phyloP scores from a whole-genome alignment of 2,113 vertebrate species.

The Machaerirhynchus nigripectus region DNA sequence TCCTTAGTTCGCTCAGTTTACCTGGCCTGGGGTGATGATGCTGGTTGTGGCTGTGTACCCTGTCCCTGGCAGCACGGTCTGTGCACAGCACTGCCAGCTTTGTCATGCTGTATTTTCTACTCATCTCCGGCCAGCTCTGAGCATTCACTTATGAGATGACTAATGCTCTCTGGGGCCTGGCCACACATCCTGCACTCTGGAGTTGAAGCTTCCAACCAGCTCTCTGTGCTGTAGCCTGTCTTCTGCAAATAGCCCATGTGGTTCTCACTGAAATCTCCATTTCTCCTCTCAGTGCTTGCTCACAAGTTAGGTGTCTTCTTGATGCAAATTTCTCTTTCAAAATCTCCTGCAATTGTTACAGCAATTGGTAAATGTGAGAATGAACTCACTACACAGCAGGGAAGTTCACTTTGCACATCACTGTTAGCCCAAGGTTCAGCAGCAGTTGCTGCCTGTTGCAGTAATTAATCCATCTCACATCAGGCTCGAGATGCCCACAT shows the following conservation, averaged over 20 bases:
- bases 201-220: neutral
- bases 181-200: conserved; percentile 15
- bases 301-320: neutral
- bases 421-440: neutral
- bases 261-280: neutral
- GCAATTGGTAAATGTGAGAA: neutral
- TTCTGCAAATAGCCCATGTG: neutral
- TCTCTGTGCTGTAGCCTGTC: neutral
- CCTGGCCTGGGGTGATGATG: neutral
- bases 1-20: neutral
- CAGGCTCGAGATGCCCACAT: neutral
- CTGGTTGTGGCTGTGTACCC: neutral
- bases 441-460: neutral
- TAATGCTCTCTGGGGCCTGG: conserved; percentile 37
- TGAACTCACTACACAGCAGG: neutral
- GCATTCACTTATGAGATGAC: neutral
- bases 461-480: neutral
- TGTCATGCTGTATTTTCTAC: conserved; percentile 3
- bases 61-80: neutral
- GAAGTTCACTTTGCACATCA: neutral
- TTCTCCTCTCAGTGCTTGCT: neutral
- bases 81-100: neutral
- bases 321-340: neutral
- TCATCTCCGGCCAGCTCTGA: conserved; percentile 42
- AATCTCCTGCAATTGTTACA: neutral